Percentiles rank a stretch among this genome's conserved stretches.
phyloP scores from a whole-genome alignment of 2,888 invertebrate genomes.

The Orthonevra nobilis region DNA sequence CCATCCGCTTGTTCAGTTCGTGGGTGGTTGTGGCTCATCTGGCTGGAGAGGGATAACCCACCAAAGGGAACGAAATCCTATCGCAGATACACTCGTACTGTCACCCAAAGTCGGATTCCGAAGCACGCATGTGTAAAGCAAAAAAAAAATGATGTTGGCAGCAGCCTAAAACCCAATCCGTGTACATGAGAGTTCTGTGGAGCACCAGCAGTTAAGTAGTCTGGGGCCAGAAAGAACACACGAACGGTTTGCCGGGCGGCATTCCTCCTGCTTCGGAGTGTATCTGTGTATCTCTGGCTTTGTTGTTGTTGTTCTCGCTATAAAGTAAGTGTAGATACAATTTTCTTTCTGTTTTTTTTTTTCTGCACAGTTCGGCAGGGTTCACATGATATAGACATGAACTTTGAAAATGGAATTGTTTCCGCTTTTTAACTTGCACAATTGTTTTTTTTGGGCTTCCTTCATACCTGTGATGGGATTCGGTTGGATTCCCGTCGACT shows the following conservation, averaged over 20 bases:
- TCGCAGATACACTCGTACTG: conserved; percentile 34
- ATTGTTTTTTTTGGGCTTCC: conserved; percentile 10
- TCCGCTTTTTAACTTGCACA: conserved; percentile 60
- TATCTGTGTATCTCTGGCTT: too few relatives aligned
- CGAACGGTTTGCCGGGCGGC: too few relatives aligned
- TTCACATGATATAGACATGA: conserved; percentile 61
- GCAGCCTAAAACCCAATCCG: too few relatives aligned
- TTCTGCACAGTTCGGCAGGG: conserved; percentile 32
- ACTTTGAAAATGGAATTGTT: conserved; percentile 61
- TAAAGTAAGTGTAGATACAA: too few relatives aligned
- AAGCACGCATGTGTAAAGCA: conserved; percentile 54
- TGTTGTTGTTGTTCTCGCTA: too few relatives aligned
- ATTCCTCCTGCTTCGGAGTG: too few relatives aligned
- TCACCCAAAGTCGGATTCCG: conserved; percentile 10
- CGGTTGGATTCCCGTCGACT: conserved; percentile 41
- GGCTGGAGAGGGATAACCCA: conserved; percentile 20
- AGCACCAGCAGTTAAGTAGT: too few relatives aligned
- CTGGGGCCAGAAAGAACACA: too few relatives aligned
- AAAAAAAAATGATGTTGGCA: conserved; percentile 60
- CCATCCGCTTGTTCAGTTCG: neutral
- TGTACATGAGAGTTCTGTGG: too few relatives aligned
- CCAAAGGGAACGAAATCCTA: conserved; percentile 41
- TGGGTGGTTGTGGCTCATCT: conserved; percentile 30
- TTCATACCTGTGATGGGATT: conserved; percentile 17
- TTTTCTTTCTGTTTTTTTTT: conserved; percentile 17